Evolutionary conservation across 2,113 vertebrate species (phyloP).

Genomic region (Pangasianodon hypophthalmus): DNA sequence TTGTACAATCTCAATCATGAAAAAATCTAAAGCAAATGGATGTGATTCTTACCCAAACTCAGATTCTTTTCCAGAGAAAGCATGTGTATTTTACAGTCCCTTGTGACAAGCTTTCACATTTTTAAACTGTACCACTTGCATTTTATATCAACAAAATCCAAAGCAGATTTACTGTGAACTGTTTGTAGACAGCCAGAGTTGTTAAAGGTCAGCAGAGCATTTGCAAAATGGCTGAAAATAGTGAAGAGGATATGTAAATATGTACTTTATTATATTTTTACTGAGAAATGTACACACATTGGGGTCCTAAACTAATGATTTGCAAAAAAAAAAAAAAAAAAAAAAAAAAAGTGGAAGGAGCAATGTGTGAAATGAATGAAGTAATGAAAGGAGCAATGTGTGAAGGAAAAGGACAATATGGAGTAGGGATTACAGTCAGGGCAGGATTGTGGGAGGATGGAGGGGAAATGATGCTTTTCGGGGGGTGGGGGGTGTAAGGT

Average conservation of each 20-base stretch:
- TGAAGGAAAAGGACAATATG: not conserved
- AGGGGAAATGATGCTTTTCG: not conserved
- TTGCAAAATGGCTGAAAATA: not conserved
- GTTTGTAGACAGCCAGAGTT: not conserved
- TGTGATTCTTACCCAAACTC: not conserved
- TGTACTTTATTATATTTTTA: not conserved
- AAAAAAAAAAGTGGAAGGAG: not conserved
- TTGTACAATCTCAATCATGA: not conserved
- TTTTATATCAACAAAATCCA: not conserved
- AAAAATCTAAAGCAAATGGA: conserved; percentile 7
- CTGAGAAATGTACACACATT: not conserved
- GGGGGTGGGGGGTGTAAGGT: conserved; percentile 8
- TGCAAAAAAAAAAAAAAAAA: not conserved
- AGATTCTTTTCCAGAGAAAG: conserved; percentile 5
- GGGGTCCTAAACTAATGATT: not conserved
- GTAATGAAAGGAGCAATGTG: not conserved
- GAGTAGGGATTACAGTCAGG: conserved; percentile 13
- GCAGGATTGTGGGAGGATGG: not conserved
- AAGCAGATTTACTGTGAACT: not conserved
- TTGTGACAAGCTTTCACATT: not conserved
- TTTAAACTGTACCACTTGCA: not conserved
- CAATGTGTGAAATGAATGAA: not conserved
- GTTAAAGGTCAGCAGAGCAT: not conserved
- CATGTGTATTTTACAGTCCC: not conserved
- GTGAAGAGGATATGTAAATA: not conserved